Base-by-base conservation (phyloP, 2,113 vertebrate genomes). In the Phodopus roborovskii region DNA sequence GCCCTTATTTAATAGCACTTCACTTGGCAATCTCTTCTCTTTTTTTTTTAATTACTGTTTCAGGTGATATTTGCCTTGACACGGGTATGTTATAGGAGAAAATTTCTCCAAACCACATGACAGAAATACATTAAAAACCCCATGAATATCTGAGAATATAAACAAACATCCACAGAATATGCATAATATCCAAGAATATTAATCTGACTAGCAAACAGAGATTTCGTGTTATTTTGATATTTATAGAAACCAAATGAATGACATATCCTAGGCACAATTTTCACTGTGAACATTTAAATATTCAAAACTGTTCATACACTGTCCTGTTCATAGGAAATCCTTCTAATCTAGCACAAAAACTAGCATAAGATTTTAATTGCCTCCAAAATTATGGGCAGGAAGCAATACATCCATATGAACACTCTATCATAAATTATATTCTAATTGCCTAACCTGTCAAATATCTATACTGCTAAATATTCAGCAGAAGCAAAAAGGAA, bases 351-450 rank as follows among this genome's bases (percentile, higher is more conserved):
- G 58, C 39, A 42, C 93, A 94, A 60, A 26, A 97, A 95, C 94
- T 82, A 83, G n/a, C n/a, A 64, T 95, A n/a, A 87, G 66, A 97
- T 91, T 97, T 96, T 60, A 97, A 39, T 92, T 96, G 17, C 1
- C 24, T 87, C 70, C n/a, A 96, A 73, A 78, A 94, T 90, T 73
- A 95, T 92, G 60, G 50, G 15, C 96, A 88, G 45, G 90, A 97
- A 98, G 77, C 24, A 85, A 6, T 95, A 97, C 19, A 5, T 95
- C 84, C 56, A 0, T 79, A 94, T 87, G 70, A 96, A 45, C 1
- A 16, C 3, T 94, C 82, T 97, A 96, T 97, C 50, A 91, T 98
- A 97, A 98, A 96, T 97, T 96, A 97, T 87, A 74, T 82, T 90
- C 90, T 96, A 98, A 97, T 85, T 98, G 92, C 92, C 48, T 96